Conservation (phyloP, 2,113 vertebrate genomes). For the Arvicanthis niloticus region DNA sequence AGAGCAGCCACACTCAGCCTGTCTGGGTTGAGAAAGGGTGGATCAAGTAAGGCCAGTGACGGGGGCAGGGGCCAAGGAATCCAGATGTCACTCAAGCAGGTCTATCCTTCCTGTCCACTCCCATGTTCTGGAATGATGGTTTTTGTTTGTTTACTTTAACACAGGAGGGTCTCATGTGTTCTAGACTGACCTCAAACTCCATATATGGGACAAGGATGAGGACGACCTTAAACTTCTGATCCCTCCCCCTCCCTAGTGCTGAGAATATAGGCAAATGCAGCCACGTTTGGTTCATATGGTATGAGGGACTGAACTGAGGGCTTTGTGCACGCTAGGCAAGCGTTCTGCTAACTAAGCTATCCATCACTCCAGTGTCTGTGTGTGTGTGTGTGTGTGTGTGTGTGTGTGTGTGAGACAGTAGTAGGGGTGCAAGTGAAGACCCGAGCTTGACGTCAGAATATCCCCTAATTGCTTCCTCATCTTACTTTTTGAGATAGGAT, state of each 20-base stretch:
- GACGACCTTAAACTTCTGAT: background rate
- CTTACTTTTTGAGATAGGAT: background rate
- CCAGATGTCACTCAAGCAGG: background rate
- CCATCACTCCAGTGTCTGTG: background rate
- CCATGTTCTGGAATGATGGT: background rate
- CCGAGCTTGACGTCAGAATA: background rate
- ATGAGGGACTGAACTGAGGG: background rate
- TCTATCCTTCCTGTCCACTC: background rate
- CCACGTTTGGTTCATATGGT: background rate
- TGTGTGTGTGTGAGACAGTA: too few species aligned
- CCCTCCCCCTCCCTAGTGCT: background rate
- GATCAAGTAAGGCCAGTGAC: background rate
- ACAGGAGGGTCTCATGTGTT: background rate
- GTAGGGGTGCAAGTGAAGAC: background rate
- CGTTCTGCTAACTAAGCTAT: background rate
- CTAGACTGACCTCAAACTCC: background rate
- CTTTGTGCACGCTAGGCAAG: background rate
- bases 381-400: too few species aligned
- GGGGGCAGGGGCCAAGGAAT: background rate
- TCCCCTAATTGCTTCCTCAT: background rate
- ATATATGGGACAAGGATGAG: background rate
- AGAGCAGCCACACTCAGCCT: background rate
- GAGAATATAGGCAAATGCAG: background rate
- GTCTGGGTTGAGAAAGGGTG: background rate
- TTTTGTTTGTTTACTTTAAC: background rate